phyloP scores from a whole-genome alignment of 1,140 invertebrate species.

The Hycleus phaleratus region DNA sequence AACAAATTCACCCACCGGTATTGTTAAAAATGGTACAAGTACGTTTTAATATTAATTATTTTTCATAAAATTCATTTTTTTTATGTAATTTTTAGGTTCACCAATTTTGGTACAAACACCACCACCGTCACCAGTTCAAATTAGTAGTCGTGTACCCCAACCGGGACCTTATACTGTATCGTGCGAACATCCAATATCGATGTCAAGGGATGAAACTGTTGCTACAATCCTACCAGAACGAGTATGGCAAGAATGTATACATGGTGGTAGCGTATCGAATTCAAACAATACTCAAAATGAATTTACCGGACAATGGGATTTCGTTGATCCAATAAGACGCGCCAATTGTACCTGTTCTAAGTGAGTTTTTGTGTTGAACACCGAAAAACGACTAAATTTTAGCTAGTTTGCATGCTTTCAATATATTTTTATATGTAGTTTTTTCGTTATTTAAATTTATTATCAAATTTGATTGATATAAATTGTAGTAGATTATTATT shows the following conservation, averaged over 20 bases:
- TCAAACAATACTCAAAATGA: constrained; percentile 15
- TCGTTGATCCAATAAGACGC: constrained; percentile 76
- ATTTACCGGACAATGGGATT: constrained; percentile 66
- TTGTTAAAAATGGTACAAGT: constrained; percentile 11
- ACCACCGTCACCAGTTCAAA: constrained; percentile 42
- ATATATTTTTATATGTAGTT: not conserved
- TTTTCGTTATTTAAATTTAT: not conserved
- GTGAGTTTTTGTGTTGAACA: constrained; percentile 43
- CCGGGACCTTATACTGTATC: constrained; percentile 40
- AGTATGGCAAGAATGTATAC: constrained; percentile 68
- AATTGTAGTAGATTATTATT: not conserved
- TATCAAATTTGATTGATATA: not conserved
- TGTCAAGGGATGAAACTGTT: constrained; percentile 46
- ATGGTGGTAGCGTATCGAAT: constrained; percentile 42
- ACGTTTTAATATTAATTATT: not conserved
- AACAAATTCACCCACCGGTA: constrained; percentile 2
- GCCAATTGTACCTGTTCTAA: constrained; percentile 71
- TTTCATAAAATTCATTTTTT: not conserved
- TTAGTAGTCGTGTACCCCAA: constrained; percentile 43
- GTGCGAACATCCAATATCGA: constrained; percentile 46
- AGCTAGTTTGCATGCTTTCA: not conserved
- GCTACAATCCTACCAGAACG: constrained; percentile 61
- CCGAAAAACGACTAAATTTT: no score
- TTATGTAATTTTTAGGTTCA: not conserved
- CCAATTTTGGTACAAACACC: constrained; percentile 30